Evolutionary conservation across 2,888 invertebrate species (phyloP), one percentile per base, ranked within the genome.

Genomic region (Lymantria dispar): DNA sequence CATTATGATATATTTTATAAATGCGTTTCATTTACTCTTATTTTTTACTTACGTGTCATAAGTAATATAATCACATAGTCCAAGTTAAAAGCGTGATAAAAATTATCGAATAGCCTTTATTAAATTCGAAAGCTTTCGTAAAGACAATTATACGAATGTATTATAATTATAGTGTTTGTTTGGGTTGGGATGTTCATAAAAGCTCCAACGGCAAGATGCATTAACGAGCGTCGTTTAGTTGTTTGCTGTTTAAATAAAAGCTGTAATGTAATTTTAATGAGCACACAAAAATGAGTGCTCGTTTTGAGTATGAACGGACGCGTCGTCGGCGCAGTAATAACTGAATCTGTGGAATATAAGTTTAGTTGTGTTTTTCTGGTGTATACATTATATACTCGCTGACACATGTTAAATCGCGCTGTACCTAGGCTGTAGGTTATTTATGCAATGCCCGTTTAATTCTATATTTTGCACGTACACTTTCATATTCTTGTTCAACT

Each of bases 231-330:
- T 78, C 86, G 84, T 86, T 88, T 87, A 87, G 85, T 85, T 85
- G 87, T 87, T 87, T 86, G 87, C 86, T 82, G 82, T 85, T 85
- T 85, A 87, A 88, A 88, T 86, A 87, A 84, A 79, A 82, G 82
- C 80, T 85, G 85, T 88, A 88, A 89, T 87, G 88, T 88, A 80
- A 86, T 87, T 88, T 89, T 87, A 88, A 89, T 87, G 88, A 88
- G 85, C 83, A 83, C 80, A 84, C 84, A 85, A 86, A 86, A 85
- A 87, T 83, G 83, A 85, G 80, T 81, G 77, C 78, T 60, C 68
- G 70, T 77, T 74, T 72, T 63, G 68, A 76, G 76, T 72, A 73
- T 66, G 64, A 60, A 59, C 56, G 60, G 67, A 60, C 50, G 56
- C 33, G 33, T 33, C 30, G 30, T 30, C 33, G 10, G 8, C 10